Conservation (phyloP, 2,113 vertebrate genomes). For the Amphiprion percula region DNA sequence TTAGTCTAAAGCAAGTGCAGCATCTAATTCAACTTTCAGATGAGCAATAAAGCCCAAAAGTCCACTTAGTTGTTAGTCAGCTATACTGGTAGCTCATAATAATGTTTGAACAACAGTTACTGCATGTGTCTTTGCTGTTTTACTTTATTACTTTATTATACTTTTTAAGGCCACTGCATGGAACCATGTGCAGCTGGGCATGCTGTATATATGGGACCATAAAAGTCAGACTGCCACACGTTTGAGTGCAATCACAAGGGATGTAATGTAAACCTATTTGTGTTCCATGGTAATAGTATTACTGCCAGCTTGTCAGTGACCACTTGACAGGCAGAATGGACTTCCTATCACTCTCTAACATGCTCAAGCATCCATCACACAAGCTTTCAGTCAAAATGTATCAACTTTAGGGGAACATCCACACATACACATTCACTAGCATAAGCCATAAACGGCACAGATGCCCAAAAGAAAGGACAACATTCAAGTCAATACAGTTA, state of each 20-base stretch:
- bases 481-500: constrained; percentile 66
- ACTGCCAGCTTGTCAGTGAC: constrained; percentile 21
- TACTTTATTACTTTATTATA: constrained; percentile 63
- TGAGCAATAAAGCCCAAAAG: not conserved
- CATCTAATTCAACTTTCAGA: too few relatives aligned
- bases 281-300: constrained; percentile 56
- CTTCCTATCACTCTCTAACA: constrained; percentile 18
- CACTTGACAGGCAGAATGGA: constrained; percentile 37
- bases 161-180: constrained; percentile 50
- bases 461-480: constrained; percentile 70
- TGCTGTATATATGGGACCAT: constrained; percentile 60
- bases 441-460: constrained; percentile 35
- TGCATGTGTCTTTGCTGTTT: constrained; percentile 57
- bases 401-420: not conserved
- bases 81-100: constrained; percentile 58
- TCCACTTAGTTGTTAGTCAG: constrained; percentile 37
- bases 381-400: constrained; percentile 30
- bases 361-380: constrained; percentile 38
- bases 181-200: constrained; percentile 63
- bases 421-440: constrained; percentile 13
- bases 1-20: too few relatives aligned
- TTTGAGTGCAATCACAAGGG: constrained; percentile 67
- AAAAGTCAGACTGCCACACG: constrained; percentile 67
- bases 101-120: constrained; percentile 58
- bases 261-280: constrained; percentile 67